Conservation (phyloP, 92 coral and sea anemone genomes). For the Micromussa lordhowensis region DNA sequence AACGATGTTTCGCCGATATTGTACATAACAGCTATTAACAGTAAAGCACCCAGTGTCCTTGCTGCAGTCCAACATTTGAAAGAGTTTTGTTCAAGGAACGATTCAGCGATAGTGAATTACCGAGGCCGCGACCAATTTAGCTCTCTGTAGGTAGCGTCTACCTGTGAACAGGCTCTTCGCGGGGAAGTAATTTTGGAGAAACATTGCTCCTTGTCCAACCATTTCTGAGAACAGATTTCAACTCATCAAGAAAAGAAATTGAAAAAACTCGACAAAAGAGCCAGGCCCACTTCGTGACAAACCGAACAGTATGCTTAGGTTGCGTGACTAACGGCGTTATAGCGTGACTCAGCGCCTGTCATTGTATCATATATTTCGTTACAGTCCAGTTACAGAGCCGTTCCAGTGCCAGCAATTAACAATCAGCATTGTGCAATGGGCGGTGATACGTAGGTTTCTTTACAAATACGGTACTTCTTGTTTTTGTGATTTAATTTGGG, state of each 20-base stretch:
- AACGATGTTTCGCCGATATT: not conserved
- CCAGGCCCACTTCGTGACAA: not conserved
- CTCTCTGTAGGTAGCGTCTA: not conserved
- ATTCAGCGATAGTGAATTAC: not conserved
- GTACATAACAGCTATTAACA: not conserved
- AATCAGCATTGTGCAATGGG: not conserved
- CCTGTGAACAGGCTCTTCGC: no score
- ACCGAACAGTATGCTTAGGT: not conserved
- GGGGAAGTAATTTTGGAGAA: no score
- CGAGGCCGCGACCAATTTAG: no score
- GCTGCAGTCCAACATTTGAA: not conserved
- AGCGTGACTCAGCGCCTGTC: conserved; percentile 1
- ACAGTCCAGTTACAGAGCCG: conserved; percentile 6
- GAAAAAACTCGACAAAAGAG: not conserved
- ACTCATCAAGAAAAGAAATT: not conserved
- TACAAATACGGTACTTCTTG: not conserved
- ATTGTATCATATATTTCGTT: not conserved
- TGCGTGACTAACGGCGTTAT: not conserved
- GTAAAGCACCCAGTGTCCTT: not conserved
- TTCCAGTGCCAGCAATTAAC: not conserved
- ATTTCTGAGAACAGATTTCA: not conserved
- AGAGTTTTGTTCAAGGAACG: not conserved
- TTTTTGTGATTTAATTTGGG: not conserved
- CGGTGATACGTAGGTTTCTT: not conserved
- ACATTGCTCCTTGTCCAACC: not conserved